phyloP scores from a whole-genome alignment of 1,140 invertebrate genomes.

The Idris sp. region DNA sequence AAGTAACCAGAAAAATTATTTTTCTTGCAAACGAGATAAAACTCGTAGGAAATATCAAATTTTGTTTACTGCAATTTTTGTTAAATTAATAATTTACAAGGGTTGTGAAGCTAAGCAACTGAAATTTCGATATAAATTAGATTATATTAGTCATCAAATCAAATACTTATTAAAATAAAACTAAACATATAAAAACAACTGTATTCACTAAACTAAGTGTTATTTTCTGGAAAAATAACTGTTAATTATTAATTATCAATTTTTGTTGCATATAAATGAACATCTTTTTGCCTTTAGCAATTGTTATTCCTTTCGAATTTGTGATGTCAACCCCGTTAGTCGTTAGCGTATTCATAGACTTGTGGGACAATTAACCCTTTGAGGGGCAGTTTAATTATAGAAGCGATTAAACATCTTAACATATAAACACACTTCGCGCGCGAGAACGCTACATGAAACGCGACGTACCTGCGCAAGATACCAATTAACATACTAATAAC shows the following conservation, averaged over 20 bases:
- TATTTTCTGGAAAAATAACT: too few species aligned
- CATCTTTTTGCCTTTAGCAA: slow-evolving; percentile 48
- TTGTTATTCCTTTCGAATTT: slow-evolving; percentile 69
- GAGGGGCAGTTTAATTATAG: slow-evolving; percentile 79
- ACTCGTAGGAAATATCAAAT: too few species aligned
- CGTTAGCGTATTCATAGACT: slow-evolving; percentile 78
- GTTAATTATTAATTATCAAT: slow-evolving; percentile 39
- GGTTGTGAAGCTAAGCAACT: too few species aligned
- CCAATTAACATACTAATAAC: slow-evolving; percentile 69
- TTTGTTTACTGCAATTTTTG: too few species aligned
- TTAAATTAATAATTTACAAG: too few species aligned
- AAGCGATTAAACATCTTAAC: slow-evolving; percentile 79
- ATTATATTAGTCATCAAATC: too few species aligned
- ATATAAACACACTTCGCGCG: slow-evolving; percentile 73
- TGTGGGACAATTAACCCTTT: slow-evolving; percentile 79
- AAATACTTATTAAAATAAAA: too few species aligned
- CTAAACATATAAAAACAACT: too few species aligned
- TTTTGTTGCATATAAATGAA: slow-evolving; percentile 49
- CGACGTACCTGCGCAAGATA: slow-evolving; percentile 63
- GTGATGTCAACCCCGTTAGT: slow-evolving; percentile 64
- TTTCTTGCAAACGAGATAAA: too few species aligned
- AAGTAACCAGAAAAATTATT: too few species aligned
- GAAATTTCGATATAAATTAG: too few species aligned
- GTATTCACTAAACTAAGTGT: too few species aligned
- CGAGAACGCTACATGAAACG: slow-evolving; percentile 62